Conservation (phyloP, 2,797 vertebrate genomes). For the Limnodromus scolopaceus region DNA sequence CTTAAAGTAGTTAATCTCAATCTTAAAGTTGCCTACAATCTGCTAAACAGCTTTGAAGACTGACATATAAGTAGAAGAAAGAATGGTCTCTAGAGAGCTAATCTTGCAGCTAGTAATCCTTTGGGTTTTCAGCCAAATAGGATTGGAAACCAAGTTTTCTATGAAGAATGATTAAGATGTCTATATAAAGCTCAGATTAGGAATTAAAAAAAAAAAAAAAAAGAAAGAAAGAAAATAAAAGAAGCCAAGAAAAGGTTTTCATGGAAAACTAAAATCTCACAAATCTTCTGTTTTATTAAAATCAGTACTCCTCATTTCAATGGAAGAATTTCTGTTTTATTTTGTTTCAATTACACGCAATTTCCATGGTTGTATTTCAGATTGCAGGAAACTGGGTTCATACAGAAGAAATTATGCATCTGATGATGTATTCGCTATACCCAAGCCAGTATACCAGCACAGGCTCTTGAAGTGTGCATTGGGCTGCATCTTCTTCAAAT, state of each 20-base stretch:
- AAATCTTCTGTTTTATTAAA: constrained; percentile 12
- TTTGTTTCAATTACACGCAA: neutral
- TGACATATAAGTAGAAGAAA: neutral
- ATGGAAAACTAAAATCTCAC: neutral
- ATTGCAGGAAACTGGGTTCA: neutral
- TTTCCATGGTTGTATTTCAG: neutral
- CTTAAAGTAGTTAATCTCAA: neutral
- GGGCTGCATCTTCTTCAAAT: neutral
- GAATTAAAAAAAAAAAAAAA: neutral
- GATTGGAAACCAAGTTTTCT: neutral
- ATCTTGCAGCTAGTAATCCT: constrained; percentile 4
- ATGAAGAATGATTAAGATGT: constrained; percentile 17
- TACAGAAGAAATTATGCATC: neutral
- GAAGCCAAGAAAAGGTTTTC: neutral
- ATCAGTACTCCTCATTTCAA: neutral
- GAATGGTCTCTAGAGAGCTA: neutral
- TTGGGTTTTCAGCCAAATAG: neutral
- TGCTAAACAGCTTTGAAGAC: constrained; percentile 1
- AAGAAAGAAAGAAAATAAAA: neutral
- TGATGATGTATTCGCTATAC: neutral
- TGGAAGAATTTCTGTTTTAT: neutral
- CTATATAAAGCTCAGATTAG: constrained; percentile 43
- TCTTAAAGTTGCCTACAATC: neutral
- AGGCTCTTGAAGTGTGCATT: neutral
- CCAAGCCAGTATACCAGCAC: neutral